Evolutionary conservation across 37 sponge, comb jelly and placozoan genomes (phyloP), one percentile per base, ranked within the genome.

Genomic region (Mnemiopsis leidyi): DNA sequence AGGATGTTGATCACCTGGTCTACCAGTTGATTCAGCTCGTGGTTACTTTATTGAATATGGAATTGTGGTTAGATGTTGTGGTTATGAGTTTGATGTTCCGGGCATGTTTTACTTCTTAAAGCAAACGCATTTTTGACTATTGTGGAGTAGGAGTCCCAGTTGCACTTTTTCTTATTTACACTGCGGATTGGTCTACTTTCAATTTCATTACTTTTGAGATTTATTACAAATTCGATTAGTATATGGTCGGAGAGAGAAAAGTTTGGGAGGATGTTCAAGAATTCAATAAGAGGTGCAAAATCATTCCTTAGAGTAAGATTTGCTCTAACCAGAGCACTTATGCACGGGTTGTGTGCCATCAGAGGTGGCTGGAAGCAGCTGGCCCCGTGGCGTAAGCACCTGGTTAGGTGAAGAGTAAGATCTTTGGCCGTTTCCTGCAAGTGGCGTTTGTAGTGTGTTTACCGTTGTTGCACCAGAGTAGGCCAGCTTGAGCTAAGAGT

Each of bases 211-310:
- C n/a, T n/a, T 5, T 71, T 30, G 3, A 71, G 73, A n/a, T 71
- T 23, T n/a, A 71, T 71, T 5, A 71, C 73, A 71, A 79, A 79
- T 79, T 34, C 38, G 7, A 79, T 79, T 13, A 36, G 38, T 20
- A 36, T 26, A 23, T 79, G 82, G 82, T 79, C 82, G 37, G 82
- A 79, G 18, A 71, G 5, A 3, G 73, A 71, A 30, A 71, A 71
- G 7, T 23, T 30, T 23, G 35, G 82, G 37, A 36, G 31, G 5
- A 38, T 79, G 23, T 79, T 26, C 82, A 36, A 32, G 35, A 36
- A 36, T n/a, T n/a, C n/a, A 21, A 61, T 61, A 21, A 21, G 9
- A 61, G 68, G 68, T 18, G 68, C 9, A 61, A 61, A 61, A 61
- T 61, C 5, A 28, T 73, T 73, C 5, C 24, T 5, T 7, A n/a